Base-by-base conservation (phyloP, 1,140 invertebrate species). In the Aculops lycopersici region DNA sequence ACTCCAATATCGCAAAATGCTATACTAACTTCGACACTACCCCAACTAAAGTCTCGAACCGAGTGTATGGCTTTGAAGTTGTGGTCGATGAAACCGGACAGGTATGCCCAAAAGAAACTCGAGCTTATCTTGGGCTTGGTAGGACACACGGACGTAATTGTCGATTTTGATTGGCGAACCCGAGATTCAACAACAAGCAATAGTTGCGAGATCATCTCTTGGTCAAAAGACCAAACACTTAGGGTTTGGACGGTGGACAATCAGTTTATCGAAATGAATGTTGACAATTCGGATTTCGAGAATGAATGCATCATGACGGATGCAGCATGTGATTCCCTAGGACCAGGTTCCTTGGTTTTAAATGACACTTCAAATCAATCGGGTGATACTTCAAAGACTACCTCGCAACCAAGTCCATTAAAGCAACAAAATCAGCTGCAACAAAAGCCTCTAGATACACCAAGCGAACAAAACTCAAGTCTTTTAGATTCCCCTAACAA, bases 91-190 rank as follows among this genome's bases (percentile, higher is more conserved):
- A 8, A n/a, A 8, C n/a, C 24, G 8, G 8, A 31, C n/a, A 8
- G 24, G 8, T 31, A 31, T n/a, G 31, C 41, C 3, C 43, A 44
- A 17, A 41, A 31, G n/a, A 8, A n/a, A 8, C n/a, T 47, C 36
- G 24, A 31, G 24, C n/a, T 31, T 8, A 8, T 31, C n/a, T 31
- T n/a, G n/a, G 75, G 74, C 4, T 81, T 92, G 59, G 70, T 76
- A 24, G 81, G 80, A 0, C 83, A 90, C 52, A 74, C 74, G 2
- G 81, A 90, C 61, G 78, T 83, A 24, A 78, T 90, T 21, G 59
- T 88, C 24, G 83, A 90, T 51, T 90, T 90, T 68, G 75, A 79
- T 47, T 90, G 81, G 81, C 64, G 77, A 43, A n/a, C n/a, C 24
- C 8, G n/a, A 31, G 24, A n/a, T 31, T n/a, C 24, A 58, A 57